Evolutionary conservation across 2,888 invertebrate genomes (phyloP).

Genomic region (Spatulosminthurus flaviceps): DNA sequence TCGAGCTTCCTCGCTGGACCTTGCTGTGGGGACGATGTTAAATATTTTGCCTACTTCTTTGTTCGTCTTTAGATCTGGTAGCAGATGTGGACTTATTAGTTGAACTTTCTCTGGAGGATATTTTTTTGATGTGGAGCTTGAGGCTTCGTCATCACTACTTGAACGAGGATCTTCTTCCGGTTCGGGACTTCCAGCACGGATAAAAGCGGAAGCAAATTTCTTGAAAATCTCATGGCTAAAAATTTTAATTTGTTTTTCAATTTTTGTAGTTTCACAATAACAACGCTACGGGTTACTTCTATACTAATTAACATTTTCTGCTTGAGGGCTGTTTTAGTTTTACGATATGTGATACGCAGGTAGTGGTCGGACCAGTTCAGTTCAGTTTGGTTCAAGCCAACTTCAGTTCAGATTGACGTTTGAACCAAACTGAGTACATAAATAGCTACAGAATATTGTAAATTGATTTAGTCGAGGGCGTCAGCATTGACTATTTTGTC

Average conservation of each 20-base stretch:
- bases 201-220: conserved; percentile 56
- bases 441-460: no score
- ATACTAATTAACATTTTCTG: neutral
- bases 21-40: conserved; percentile 43
- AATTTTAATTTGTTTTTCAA: neutral
- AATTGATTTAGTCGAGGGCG: no score
- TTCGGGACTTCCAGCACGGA: conserved; percentile 41
- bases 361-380: no score
- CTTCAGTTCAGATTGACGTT: no score
- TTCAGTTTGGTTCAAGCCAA: no score
- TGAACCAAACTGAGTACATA: no score
- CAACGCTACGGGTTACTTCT: no score
- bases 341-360: no score
- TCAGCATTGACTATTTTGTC: no score
- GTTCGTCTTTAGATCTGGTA: conserved; percentile 53
- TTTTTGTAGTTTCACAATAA: no score
- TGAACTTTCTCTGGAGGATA: conserved; percentile 50
- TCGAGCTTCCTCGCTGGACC: neutral
- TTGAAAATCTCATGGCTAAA: conserved; percentile 61
- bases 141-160: neutral
- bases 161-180: neutral
- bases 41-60: conserved; percentile 58
- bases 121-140: no score
- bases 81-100: conserved; percentile 58
- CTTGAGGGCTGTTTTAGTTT: no score